These are phyloP conservation scores for Lucifuga dentata DNA, from an alignment of 2,113 vertebrate species.

Conservation along the genomic window DNA sequence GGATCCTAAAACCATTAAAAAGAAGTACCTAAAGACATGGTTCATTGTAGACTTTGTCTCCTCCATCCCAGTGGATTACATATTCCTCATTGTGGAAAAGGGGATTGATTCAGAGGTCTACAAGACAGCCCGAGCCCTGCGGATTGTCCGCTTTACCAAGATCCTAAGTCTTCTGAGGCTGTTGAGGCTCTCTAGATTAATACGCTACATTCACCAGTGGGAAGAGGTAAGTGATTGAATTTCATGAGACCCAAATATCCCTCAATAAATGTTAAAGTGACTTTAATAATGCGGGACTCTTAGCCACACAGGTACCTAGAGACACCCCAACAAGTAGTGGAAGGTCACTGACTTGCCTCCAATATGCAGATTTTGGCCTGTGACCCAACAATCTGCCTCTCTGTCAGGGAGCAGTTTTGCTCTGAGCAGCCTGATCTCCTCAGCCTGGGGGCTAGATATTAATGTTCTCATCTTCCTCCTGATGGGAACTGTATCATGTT, in stretches of 20 bases:
- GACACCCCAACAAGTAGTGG: conserved; percentile 30
- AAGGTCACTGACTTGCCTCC: conserved; percentile 59
- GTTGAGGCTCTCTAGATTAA: conserved; percentile 92
- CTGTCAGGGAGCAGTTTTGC: conserved; percentile 17
- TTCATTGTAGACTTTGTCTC: conserved; percentile 98
- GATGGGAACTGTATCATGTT: conserved; percentile 61
- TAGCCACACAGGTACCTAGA: conserved; percentile 8
- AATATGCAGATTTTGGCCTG: conserved; percentile 58
- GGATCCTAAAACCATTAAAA: conserved; percentile 95
- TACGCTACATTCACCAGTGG: conserved; percentile 98
- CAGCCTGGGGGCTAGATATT: conserved; percentile 39
- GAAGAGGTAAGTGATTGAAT: conserved; percentile 88
- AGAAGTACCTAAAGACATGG: conserved; percentile 97
- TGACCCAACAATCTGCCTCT: conserved; percentile 51
- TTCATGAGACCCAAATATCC: background rate
- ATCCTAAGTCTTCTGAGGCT: conserved; percentile 94
- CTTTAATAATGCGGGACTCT: conserved; percentile 18
- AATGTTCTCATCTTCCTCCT: conserved; percentile 63
- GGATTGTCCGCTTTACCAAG: conserved; percentile 97
- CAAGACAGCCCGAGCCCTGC: conserved; percentile 94
- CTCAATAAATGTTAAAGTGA: conserved; percentile 21
- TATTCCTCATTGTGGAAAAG: conserved; percentile 98
- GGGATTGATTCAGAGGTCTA: conserved; percentile 98
- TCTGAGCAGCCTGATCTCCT: conserved; percentile 36
- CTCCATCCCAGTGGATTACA: conserved; percentile 99